Conservation (phyloP, 2,797 vertebrate genomes). For the Alca torda region DNA sequence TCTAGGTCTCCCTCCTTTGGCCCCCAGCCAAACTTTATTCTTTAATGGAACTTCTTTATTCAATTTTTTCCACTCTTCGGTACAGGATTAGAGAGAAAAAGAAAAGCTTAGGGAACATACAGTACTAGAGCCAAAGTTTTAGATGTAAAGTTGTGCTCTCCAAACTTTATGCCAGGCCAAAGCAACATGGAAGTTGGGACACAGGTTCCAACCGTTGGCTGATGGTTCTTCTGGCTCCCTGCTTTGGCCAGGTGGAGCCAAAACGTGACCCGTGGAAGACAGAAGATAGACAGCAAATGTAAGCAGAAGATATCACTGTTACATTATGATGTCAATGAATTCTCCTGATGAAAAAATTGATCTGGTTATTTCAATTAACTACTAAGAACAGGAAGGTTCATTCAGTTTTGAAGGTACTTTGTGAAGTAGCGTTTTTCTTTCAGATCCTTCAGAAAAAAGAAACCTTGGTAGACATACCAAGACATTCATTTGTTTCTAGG, state of each 20-base stretch:
- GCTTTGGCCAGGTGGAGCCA: neutral
- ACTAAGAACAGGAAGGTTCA: neutral
- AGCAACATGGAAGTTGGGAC: neutral
- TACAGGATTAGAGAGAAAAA: neutral
- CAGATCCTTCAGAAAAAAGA: neutral
- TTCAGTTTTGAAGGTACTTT: neutral
- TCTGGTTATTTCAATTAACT: neutral
- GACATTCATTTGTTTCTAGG: neutral
- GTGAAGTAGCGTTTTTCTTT: neutral
- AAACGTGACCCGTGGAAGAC: fast-evolving
- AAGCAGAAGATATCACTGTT: neutral
- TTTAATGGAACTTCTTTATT: neutral
- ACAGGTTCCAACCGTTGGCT: fast-evolving
- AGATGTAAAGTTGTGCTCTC: neutral
- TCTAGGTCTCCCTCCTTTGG: neutral
- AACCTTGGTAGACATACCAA: neutral
- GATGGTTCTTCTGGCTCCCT: neutral
- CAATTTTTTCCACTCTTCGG: neutral
- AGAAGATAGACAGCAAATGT: neutral
- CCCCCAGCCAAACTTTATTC: neutral
- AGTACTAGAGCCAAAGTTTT: neutral
- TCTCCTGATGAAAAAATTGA: neutral
- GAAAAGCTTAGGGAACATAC: neutral
- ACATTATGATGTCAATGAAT: neutral
- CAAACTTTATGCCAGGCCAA: neutral